Percentiles rank a stretch among this genome's conserved stretches.
Conservation (phyloP, 2,888 invertebrate genomes). For the Drosophila neonasuta region DNA sequence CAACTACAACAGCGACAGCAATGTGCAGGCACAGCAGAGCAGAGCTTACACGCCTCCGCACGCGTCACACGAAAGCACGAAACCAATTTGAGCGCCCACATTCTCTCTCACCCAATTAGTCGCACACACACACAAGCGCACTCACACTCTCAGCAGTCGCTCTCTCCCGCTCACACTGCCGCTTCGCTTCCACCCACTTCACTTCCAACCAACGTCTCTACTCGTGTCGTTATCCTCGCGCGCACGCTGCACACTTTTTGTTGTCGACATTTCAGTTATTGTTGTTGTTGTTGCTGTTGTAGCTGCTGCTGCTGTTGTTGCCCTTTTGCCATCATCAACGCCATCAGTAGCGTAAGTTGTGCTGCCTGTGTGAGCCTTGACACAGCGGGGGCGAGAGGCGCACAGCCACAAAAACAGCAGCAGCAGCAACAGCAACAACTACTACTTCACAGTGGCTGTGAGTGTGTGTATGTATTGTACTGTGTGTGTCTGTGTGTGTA, state of each 20-base stretch:
- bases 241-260: conserved; percentile 70
- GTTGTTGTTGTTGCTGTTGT: conserved; percentile 22
- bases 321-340: conserved; percentile 74
- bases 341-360: conserved; percentile 75
- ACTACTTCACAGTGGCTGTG: conserved; percentile 27
- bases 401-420: conserved; percentile 64
- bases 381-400: conserved; percentile 23
- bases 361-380: conserved; percentile 55
- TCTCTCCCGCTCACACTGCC: conserved; percentile 22
- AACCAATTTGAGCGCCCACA: conserved; percentile 80
- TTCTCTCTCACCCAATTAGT: conserved; percentile 81
- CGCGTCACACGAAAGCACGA: conserved; percentile 74
- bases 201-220: conserved; percentile 45
- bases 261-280: conserved; percentile 33
- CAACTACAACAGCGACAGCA: conserved; percentile 30
- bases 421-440: conserved; percentile 53
- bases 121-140: conserved; percentile 70
- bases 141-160: conserved; percentile 41
- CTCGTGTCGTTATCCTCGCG: conserved; percentile 74
- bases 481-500: conserved; percentile 22
- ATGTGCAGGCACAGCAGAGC: conserved; percentile 22
- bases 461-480: conserved; percentile 7
- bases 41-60: conserved; percentile 74
- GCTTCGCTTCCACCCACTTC: conserved; percentile 35
- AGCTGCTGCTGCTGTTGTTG: conserved; percentile 55